Evolutionary conservation across 2,888 invertebrate genomes (phyloP), one percentile per base, ranked within the genome.

Genomic region (Acrocyrtus sp.): DNA sequence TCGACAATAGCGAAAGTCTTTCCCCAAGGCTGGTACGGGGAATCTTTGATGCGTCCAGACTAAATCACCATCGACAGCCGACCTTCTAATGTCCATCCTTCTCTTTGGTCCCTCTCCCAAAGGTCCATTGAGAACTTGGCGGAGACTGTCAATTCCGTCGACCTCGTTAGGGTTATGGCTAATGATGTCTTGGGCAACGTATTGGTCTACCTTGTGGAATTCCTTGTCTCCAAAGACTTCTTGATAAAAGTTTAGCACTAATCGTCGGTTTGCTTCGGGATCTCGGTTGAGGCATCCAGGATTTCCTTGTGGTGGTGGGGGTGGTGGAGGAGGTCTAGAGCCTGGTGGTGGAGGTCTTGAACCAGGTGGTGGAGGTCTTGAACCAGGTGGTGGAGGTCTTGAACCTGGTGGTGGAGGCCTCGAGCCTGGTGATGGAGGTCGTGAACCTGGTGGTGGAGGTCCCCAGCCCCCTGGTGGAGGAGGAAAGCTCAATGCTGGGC

Each of bases 191-290:
- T 45, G 17, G 19, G 63, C 72, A 15, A 73, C 22, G 39, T 72
- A 75, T 19, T 60, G 54, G 15, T 72, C 69, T 8, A 72, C 8
- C 5, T 53, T 26, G 29, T 62, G 57, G 1, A 48, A 22, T 4
- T 62, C 34, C 29, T 75, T 68, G 56, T 72, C 61, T 1, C 75
- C 77, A 45, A 74, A 65, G 4, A 62, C 62, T 15, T 68, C 72
- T 22, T 77, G 67, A 19, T 77, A 74, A 34, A 74, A 68, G 19
- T 39, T 48, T 39, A 58, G 45, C 1, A 62, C 68, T 1, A 57
- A 15, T 26, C 53, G 61, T 51, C 72, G 68, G 19, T 75, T 77
- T 22, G 24, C 19, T 10, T 53, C 29, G 6, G 57, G 65, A n/a
- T 67, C 58, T 1, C 53, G 48, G 22, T 62, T 63, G 10, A 12